Conservation (phyloP, 2,113 vertebrate species). For the Bos javanicus region DNA sequence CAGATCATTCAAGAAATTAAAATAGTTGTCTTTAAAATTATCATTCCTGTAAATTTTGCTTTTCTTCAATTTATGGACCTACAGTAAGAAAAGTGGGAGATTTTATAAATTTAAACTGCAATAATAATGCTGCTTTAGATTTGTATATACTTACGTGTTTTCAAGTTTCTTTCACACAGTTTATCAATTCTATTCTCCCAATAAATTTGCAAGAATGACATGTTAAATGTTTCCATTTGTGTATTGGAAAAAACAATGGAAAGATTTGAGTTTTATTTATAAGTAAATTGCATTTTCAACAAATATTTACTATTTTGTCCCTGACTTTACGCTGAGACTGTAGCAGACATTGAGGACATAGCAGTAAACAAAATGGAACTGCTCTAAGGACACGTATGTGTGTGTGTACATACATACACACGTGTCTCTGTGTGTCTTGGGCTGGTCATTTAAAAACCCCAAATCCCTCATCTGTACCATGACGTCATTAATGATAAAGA, state of each 20-base stretch:
- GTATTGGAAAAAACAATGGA: neutral
- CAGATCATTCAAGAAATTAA: constrained; percentile 3
- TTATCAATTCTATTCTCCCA: neutral
- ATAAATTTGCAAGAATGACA: neutral
- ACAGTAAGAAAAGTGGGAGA: neutral
- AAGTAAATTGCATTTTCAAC: neutral
- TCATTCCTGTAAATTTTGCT: neutral
- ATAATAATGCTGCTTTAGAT: neutral
- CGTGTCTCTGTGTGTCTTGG: neutral
- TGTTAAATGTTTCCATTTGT: neutral
- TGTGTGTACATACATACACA: fast-evolving
- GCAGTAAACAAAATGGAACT: neutral
- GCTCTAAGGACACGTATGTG: neutral
- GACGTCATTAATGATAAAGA: neutral
- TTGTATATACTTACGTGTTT: neutral
- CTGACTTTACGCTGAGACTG: neutral
- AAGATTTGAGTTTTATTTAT: neutral
- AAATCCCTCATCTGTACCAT: neutral
- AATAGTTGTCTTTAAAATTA: neutral
- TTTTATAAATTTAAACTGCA: neutral
- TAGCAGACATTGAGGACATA: neutral
- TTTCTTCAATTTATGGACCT: neutral
- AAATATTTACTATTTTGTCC: neutral
- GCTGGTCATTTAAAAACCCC: neutral
- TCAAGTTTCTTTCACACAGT: neutral